A percentile compares a stretch with the other conserved stretches of the same genome.
These are phyloP conservation scores for Nephrocerus scutellatus DNA, from an alignment of 2,888 invertebrate species.

Conservation along the genomic window DNA sequence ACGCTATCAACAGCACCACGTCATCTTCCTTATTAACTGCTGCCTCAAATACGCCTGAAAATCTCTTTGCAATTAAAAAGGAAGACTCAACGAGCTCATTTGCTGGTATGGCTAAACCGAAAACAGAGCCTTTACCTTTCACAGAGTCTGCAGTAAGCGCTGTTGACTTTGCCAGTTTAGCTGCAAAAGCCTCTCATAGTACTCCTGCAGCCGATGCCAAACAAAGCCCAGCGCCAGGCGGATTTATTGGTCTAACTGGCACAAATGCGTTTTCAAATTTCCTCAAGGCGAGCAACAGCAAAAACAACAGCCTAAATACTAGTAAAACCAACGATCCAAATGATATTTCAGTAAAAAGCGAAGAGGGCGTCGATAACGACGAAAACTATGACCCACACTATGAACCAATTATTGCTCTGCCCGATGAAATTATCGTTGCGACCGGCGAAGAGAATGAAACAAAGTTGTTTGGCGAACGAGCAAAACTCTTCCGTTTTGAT, in stretches of 20 bases:
- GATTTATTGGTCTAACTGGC: constrained; percentile 43
- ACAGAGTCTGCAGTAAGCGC: constrained; percentile 14
- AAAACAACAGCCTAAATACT: constrained; percentile 1
- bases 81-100: constrained; percentile 17
- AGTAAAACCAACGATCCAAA: constrained; percentile 12
- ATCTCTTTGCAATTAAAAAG: constrained; percentile 25
- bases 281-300: constrained; percentile 17
- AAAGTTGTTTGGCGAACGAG: constrained; percentile 66
- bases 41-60: constrained; percentile 10
- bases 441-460: constrained; percentile 91
- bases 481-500: constrained; percentile 73
- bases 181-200: constrained; percentile 26
- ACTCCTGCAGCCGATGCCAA: constrained; percentile 23
- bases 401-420: constrained; percentile 83
- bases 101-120: constrained; percentile 21
- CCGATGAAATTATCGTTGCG: constrained; percentile 73
- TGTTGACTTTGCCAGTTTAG: constrained; percentile 32
- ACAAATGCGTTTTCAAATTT: constrained; percentile 44
- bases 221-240: constrained; percentile 26
- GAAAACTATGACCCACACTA: constrained; percentile 76
- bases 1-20: constrained; percentile 1
- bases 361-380: constrained; percentile 39
- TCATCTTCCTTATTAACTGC: too few relatives aligned
- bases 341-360: constrained; percentile 20
- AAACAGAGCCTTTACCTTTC: too few relatives aligned